These are phyloP conservation scores for Perizoma affinitatum DNA, from an alignment of 2,888 invertebrate species.

Conservation along the genomic window DNA sequence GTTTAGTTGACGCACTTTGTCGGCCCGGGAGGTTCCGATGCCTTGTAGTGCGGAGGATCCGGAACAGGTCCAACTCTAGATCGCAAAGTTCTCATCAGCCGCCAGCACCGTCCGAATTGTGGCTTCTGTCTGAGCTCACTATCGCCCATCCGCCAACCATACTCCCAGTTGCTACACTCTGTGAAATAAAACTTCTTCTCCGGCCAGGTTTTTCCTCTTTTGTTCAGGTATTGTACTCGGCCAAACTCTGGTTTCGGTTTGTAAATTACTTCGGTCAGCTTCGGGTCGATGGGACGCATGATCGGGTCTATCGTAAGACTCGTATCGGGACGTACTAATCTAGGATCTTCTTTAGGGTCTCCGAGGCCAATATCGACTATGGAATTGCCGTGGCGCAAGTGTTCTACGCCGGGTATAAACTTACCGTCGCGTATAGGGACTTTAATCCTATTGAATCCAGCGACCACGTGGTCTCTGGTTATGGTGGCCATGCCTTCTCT, in stretches of 20 bases:
- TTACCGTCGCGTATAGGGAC: conserved; percentile 49
- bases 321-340: conserved; percentile 47
- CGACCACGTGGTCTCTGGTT: conserved; percentile 51
- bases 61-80: conserved; percentile 56
- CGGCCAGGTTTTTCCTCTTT: conserved; percentile 46
- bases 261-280: conserved; percentile 47
- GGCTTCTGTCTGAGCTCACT: conserved; percentile 43
- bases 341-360: conserved; percentile 52
- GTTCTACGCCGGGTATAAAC: conserved; percentile 48
- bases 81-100: conserved; percentile 48
- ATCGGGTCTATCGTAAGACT: conserved; percentile 51
- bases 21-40: conserved; percentile 41
- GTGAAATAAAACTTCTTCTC: conserved; percentile 59
- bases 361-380: conserved; percentile 55
- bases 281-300: conserved; percentile 57
- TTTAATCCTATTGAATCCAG: conserved; percentile 48
- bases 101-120: conserved; percentile 51
- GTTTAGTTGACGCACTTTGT: conserved; percentile 37
- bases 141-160: conserved; percentile 60
- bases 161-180: conserved; percentile 51
- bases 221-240: conserved; percentile 47
- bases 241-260: conserved; percentile 54
- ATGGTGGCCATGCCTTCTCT: conserved; percentile 52
- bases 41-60: conserved; percentile 55
- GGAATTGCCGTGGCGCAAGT: conserved; percentile 52